Conservation (phyloP, 2,888 invertebrate species). For the Ditula angustiorana region DNA sequence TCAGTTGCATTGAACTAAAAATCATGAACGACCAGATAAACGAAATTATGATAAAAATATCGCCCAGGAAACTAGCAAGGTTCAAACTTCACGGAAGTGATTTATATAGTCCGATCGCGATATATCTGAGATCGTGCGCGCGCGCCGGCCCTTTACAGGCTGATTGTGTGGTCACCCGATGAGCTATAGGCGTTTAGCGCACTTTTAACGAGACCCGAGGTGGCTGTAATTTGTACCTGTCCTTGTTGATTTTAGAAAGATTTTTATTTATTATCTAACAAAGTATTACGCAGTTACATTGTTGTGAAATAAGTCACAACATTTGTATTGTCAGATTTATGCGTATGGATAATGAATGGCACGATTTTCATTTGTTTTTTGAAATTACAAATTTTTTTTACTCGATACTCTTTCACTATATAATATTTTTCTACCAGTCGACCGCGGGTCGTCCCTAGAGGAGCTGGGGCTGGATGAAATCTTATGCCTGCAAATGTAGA, state of each 20-base stretch:
- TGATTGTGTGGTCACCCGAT: slow-evolving; percentile 62
- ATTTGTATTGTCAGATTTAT: no score
- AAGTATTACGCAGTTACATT: no score
- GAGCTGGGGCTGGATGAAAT: no score
- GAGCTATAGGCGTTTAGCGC: slow-evolving; percentile 51
- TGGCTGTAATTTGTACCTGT: slow-evolving; percentile 50
- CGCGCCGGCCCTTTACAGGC: slow-evolving; percentile 61
- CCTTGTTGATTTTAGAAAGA: slow-evolving; percentile 26
- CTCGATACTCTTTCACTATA: no score
- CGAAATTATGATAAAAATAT: slow-evolving; percentile 20
- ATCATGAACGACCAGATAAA: neutral
- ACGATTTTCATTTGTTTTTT: no score
- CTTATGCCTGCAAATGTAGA: no score
- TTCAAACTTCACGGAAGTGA: slow-evolving; percentile 68
- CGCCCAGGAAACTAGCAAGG: neutral
- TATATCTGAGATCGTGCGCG: slow-evolving; percentile 78
- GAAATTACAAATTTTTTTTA: no score
- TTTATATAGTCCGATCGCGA: slow-evolving; percentile 76
- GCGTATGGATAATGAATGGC: no score
- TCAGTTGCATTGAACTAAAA: no score
- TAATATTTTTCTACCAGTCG: no score
- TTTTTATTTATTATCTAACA: slow-evolving; percentile 22
- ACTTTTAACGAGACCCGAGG: slow-evolving; percentile 51
- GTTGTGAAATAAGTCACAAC: no score
- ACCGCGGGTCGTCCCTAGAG: no score